A percentile compares a stretch with the other conserved stretches of the same genome.
Evolutionary conservation across 2,888 invertebrate species (phyloP).

Genomic region (Lagria hirta): DNA sequence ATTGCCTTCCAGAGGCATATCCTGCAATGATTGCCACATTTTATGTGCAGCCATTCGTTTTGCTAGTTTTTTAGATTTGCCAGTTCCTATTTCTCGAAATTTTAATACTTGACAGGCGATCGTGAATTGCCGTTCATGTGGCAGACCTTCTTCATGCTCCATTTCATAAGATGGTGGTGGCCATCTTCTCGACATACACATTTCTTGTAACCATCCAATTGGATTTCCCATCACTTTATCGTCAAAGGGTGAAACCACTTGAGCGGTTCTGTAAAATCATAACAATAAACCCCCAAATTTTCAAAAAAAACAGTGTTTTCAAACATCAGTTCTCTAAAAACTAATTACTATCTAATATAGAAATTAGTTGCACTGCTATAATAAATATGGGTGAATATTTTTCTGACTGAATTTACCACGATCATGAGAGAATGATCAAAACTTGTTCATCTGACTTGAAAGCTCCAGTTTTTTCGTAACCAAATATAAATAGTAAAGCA

Average conservation of each 20-base stretch:
- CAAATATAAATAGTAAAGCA: no score
- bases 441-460: no score
- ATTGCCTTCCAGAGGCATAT: constrained; percentile 71
- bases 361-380: no score
- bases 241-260: constrained; percentile 65
- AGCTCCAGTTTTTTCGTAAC: no score
- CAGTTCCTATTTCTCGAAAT: constrained; percentile 81
- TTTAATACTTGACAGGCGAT: constrained; percentile 88
- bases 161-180: constrained; percentile 93
- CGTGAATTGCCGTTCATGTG: constrained; percentile 92
- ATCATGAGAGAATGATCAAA: no score
- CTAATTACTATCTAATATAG: no score
- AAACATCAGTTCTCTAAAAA: no score
- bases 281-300: no score
- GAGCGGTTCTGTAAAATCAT: constrained; percentile 50
- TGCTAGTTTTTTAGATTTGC: constrained; percentile 94
- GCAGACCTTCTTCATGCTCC: constrained; percentile 82
- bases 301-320: no score
- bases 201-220: constrained; percentile 92
- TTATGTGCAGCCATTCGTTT: constrained; percentile 95
- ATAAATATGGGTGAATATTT: no score
- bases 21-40: constrained; percentile 86
- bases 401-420: no score
- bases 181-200: constrained; percentile 95
- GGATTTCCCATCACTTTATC: constrained; percentile 90